Conservation (phyloP, 2,113 vertebrate species). For the Catharus fuscescens region DNA sequence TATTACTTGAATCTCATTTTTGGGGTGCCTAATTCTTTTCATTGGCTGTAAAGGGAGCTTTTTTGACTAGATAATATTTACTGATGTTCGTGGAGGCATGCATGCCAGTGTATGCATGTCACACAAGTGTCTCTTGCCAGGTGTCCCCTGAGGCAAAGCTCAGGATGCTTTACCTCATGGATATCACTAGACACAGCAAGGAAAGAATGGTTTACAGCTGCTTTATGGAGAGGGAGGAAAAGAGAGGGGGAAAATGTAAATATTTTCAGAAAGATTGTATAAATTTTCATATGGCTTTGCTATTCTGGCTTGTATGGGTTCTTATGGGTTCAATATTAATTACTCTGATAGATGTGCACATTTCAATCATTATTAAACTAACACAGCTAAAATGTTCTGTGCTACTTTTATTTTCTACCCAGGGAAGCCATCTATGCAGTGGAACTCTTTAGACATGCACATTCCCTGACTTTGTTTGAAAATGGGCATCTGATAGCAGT, state of each 20-base stretch:
- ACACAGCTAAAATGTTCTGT: neutral
- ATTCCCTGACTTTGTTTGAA: neutral
- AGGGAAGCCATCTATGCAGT: neutral
- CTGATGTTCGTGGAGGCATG: neutral
- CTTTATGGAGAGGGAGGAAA: neutral
- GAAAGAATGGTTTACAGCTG: neutral
- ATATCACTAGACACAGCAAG: neutral
- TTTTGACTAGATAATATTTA: neutral
- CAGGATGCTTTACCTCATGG: neutral
- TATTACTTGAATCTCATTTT: neutral
- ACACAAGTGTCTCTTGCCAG: neutral
- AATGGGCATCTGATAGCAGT: neutral
- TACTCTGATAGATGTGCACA: neutral
- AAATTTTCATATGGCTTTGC: neutral
- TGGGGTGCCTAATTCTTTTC: neutral
- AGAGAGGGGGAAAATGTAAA: neutral
- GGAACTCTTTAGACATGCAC: neutral
- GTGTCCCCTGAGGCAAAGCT: neutral
- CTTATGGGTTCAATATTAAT: neutral
- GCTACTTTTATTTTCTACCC: neutral
- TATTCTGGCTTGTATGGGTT: neutral
- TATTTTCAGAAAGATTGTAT: neutral
- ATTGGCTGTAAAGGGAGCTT: accelerated
- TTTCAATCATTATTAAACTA: neutral
- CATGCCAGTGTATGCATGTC: neutral